Percentiles rank a stretch among this genome's conserved stretches.
phyloP scores from a whole-genome alignment of 1,140 invertebrate genomes.

The Drosophila suzukii region DNA sequence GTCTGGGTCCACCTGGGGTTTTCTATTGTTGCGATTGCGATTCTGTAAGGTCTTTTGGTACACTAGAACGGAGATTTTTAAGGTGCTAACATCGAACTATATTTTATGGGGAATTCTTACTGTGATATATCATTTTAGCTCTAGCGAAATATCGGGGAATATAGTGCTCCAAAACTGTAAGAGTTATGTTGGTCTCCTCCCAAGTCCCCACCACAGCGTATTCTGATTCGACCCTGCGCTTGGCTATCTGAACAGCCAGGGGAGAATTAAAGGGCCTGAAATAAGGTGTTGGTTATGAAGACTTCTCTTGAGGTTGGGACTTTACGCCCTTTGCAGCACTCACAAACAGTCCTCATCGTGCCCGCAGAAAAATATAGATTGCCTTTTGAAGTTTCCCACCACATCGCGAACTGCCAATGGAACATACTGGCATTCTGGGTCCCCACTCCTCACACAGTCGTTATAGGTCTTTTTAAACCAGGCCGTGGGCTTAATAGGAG shows the following conservation, averaged over 20 bases:
- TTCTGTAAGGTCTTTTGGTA: constrained; percentile 54
- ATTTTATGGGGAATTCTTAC: constrained; percentile 39
- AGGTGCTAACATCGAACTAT: constrained; percentile 66
- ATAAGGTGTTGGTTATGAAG: constrained; percentile 6
- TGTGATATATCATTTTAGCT: constrained; percentile 85
- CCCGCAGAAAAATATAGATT: constrained; percentile 94
- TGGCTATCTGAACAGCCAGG: constrained; percentile 92
- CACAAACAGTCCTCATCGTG: constrained; percentile 93
- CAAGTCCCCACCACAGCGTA: constrained; percentile 94
- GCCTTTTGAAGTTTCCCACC: constrained; percentile 91
- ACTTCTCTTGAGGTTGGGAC: background rate
- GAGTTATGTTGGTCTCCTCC: constrained; percentile 93
- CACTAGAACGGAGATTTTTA: constrained; percentile 86
- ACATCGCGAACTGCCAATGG: constrained; percentile 91
- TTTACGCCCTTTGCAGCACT: constrained; percentile 80
- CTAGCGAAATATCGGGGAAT: constrained; percentile 92
- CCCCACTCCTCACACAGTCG: constrained; percentile 92
- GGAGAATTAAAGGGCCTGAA: constrained; percentile 92
- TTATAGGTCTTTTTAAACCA: constrained; percentile 97
- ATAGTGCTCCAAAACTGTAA: constrained; percentile 92
- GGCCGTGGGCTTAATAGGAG: constrained; percentile 91
- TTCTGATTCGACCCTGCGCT: constrained; percentile 91
- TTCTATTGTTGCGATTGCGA: constrained; percentile 75
- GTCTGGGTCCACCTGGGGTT: constrained; percentile 88
- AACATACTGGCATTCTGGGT: constrained; percentile 92